These are phyloP conservation scores for Euwallacea similis DNA, from an alignment of 1,140 invertebrate species.

Conservation along the genomic window DNA sequence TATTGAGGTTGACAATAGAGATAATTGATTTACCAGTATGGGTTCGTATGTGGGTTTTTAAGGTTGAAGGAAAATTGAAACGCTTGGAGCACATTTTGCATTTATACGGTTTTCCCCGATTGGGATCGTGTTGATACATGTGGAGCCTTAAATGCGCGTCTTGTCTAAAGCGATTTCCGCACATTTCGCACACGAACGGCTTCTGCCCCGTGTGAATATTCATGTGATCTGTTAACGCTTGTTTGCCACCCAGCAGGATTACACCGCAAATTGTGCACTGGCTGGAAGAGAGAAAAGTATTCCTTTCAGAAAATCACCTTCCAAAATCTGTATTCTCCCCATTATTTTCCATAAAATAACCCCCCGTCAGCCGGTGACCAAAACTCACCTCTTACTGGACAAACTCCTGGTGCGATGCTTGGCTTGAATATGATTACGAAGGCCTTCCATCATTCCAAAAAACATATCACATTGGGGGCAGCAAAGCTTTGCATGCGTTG, in stretches of 20 bases:
- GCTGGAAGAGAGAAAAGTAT: too few relatives aligned
- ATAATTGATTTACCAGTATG: constrained; percentile 6
- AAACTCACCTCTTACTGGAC: too few relatives aligned
- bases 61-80: neutral
- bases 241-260: neutral
- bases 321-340: too few relatives aligned
- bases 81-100: neutral
- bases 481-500: neutral
- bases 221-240: neutral
- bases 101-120: neutral
- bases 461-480: neutral
- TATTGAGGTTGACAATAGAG: neutral
- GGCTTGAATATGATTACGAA: too few relatives aligned
- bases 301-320: too few relatives aligned
- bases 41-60: constrained; percentile 6
- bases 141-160: neutral
- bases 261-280: neutral
- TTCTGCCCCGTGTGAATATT: neutral
- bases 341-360: too few relatives aligned
- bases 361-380: too few relatives aligned
- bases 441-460: too few relatives aligned
- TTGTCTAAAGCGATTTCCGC: constrained; percentile 11
- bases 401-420: too few relatives aligned
- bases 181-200: constrained; percentile 1
- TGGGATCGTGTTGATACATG: too few relatives aligned